phyloP scores from a whole-genome alignment of 2,797 vertebrate species.

The Ctenosaura bakeri region DNA sequence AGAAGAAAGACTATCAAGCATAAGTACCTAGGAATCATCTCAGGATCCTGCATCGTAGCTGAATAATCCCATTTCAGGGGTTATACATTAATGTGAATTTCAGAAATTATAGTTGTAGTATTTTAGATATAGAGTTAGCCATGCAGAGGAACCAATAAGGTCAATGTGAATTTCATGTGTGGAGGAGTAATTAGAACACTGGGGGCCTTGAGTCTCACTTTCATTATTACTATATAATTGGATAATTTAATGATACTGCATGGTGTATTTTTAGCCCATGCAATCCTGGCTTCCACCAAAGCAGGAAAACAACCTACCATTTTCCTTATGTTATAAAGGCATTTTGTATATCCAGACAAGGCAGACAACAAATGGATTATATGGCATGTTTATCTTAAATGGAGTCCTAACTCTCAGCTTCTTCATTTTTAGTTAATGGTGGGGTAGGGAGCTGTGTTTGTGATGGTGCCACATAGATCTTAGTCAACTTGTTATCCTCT shows the following conservation, averaged over 20 bases:
- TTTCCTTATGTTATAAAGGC: background rate
- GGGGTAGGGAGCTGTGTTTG: background rate
- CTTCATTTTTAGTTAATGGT: background rate
- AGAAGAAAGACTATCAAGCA: constrained; percentile 16
- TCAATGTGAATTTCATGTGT: constrained; percentile 31
- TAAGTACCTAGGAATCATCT: fast-evolving
- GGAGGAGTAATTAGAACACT: constrained; percentile 1
- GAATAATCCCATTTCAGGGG: background rate
- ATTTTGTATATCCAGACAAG: background rate
- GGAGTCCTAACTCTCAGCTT: background rate
- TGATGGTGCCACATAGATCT: background rate
- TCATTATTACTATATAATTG: background rate
- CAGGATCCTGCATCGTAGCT: background rate
- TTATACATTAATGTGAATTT: constrained; percentile 5
- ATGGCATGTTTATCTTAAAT: background rate
- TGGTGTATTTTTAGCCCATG: constrained; percentile 12
- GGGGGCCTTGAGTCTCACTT: constrained; percentile 41
- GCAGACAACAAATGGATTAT: background rate
- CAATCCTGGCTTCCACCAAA: background rate
- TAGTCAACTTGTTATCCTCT: background rate
- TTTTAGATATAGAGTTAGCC: background rate
- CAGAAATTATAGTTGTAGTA: background rate
- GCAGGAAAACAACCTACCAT: constrained; percentile 4
- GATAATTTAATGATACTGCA: fast-evolving
- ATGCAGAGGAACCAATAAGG: background rate